These are phyloP conservation scores for Parelbella ahira DNA, from an alignment of 2,888 invertebrate genomes.

Conservation along the genomic window DNA sequence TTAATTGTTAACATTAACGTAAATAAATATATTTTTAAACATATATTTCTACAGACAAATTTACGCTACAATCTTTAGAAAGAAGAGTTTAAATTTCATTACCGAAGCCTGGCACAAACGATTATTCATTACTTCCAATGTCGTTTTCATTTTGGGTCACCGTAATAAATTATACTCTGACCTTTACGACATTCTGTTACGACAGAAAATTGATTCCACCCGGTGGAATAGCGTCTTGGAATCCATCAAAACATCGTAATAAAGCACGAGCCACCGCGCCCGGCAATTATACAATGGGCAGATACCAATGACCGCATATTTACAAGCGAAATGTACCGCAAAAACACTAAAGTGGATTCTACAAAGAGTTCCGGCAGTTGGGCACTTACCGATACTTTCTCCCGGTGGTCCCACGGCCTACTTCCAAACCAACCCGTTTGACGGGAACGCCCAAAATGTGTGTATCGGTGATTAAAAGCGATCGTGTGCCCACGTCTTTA, in stretches of 20 bases:
- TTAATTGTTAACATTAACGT: too few relatives aligned
- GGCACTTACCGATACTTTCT: conserved; percentile 59
- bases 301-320: conserved; percentile 48
- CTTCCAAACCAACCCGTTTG: conserved; percentile 57
- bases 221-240: conserved; percentile 9
- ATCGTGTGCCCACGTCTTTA: conserved; percentile 54
- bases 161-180: background rate
- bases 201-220: conserved; percentile 11
- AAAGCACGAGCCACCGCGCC: conserved; percentile 42
- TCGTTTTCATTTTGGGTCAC: background rate
- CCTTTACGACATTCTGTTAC: conserved; percentile 4
- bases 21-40: too few relatives aligned
- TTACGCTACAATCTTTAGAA: too few relatives aligned
- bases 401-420: conserved; percentile 70
- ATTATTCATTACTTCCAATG: too few relatives aligned
- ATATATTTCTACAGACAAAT: too few relatives aligned
- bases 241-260: conserved; percentile 20
- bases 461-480: conserved; percentile 58
- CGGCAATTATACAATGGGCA: conserved; percentile 51
- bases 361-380: conserved; percentile 60
- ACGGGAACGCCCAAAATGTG: conserved; percentile 69
- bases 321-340: conserved; percentile 46
- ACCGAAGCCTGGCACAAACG: too few relatives aligned
- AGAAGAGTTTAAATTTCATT: too few relatives aligned
- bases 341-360: conserved; percentile 48